Conservation (phyloP, 1,140 invertebrate species). For the Telenomus remus region DNA sequence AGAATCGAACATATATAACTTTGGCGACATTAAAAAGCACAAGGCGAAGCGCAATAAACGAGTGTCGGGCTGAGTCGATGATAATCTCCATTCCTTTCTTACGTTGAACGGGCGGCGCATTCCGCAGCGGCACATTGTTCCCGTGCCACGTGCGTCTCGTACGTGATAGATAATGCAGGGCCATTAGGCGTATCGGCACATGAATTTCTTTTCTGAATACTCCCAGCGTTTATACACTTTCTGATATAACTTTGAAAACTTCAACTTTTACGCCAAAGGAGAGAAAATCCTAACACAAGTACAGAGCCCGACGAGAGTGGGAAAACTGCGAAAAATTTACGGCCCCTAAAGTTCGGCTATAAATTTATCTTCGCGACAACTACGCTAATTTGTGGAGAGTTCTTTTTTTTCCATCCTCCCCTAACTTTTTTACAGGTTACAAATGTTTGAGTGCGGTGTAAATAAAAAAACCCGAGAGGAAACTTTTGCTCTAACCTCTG, state of each 20-base stretch:
- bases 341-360: too few relatives aligned
- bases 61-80: conserved; percentile 36
- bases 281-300: too few relatives aligned
- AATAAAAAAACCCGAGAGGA: too few relatives aligned
- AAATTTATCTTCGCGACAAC: too few relatives aligned
- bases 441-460: too few relatives aligned
- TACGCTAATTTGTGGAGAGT: too few relatives aligned
- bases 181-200: conserved; percentile 53
- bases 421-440: background rate
- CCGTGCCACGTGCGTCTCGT: conserved; percentile 50
- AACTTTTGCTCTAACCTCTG: too few relatives aligned
- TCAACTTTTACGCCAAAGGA: too few relatives aligned
- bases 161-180: conserved; percentile 52
- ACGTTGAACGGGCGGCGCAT: conserved; percentile 42
- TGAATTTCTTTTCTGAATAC: conserved; percentile 38
- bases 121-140: conserved; percentile 51
- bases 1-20: conserved; percentile 46
- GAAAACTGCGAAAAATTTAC: too few relatives aligned
- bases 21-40: conserved; percentile 43
- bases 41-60: conserved; percentile 44
- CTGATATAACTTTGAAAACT: too few relatives aligned
- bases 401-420: background rate
- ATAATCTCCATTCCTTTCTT: conserved; percentile 54
- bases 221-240: too few relatives aligned
- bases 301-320: too few relatives aligned